Percentiles rank a stretch among this genome's conserved stretches.
These are phyloP conservation scores for Piscicola geometra DNA, from an alignment of 2,888 invertebrate genomes.

Conservation along the genomic window DNA sequence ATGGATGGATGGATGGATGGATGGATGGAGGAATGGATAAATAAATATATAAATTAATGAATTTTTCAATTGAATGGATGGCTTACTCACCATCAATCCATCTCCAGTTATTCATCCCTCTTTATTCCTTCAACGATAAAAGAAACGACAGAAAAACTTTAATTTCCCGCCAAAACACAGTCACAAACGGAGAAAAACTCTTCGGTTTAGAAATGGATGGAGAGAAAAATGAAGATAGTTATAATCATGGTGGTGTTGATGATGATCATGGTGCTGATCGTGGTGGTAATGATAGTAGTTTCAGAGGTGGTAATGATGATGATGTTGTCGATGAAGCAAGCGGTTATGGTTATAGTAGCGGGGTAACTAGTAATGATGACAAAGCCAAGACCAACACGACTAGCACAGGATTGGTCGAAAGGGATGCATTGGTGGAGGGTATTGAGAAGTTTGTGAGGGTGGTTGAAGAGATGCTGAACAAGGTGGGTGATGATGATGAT, in stretches of 20 bases:
- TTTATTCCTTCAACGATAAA: not conserved
- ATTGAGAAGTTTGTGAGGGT: not conserved
- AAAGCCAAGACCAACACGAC: too few relatives aligned
- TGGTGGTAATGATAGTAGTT: not conserved
- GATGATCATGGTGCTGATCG: not conserved
- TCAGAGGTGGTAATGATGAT: conserved; percentile 1
- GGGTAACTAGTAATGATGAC: not conserved
- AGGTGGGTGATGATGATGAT: not conserved
- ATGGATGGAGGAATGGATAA: not conserved
- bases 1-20: not conserved
- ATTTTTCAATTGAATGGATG: not conserved
- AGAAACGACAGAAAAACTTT: not conserved
- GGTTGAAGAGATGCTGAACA: not conserved
- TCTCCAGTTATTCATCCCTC: not conserved
- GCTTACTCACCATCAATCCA: too few relatives aligned
- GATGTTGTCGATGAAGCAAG: not conserved
- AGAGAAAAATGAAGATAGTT: not conserved
- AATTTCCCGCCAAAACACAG: not conserved
- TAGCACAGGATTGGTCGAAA: not conserved
- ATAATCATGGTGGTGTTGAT: not conserved
- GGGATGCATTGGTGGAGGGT: not conserved
- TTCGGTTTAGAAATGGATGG: not conserved
- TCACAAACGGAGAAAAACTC: not conserved
- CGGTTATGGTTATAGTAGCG: not conserved
- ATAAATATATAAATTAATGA: not conserved